Conservation (phyloP, 1,140 invertebrate genomes). For the Hypothenemus hampei region DNA sequence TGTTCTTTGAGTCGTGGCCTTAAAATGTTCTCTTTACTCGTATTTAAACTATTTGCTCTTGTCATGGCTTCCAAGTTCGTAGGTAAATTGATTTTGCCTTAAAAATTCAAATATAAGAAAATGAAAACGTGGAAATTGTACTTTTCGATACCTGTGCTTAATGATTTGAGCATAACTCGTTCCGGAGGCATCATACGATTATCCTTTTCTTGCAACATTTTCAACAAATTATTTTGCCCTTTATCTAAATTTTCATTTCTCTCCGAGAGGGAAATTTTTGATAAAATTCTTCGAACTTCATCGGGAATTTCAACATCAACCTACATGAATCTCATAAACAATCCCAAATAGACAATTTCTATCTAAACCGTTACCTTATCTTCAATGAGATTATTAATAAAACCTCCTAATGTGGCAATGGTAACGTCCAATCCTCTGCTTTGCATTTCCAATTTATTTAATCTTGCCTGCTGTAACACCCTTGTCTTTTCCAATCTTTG, state of each 20-base stretch:
- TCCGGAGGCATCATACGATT: constrained; percentile 20
- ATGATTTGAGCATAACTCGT: constrained; percentile 35
- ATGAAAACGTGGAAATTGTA: too few relatives aligned
- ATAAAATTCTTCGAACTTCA: constrained; percentile 60
- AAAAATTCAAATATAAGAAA: neutral
- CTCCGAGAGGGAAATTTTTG: constrained; percentile 45
- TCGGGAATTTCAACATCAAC: constrained; percentile 59
- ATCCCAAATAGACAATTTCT: neutral
- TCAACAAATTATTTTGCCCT: constrained; percentile 33
- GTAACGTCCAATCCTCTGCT: constrained; percentile 61
- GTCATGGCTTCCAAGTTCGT: constrained; percentile 26
- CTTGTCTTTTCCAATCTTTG: constrained; percentile 58
- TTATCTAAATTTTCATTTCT: constrained; percentile 20
- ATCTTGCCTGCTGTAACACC: constrained; percentile 52
- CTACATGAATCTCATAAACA: neutral
- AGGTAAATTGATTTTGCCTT: constrained; percentile 34
- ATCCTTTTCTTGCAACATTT: constrained; percentile 32
- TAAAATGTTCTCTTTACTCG: constrained; percentile 46
- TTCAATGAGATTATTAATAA: constrained; percentile 57
- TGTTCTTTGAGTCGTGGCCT: constrained; percentile 18
- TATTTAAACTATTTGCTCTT: constrained; percentile 37
- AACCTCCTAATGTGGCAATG: constrained; percentile 56
- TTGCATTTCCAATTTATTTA: constrained; percentile 58
- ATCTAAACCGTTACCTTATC: constrained; percentile 34
- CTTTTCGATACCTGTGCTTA: constrained; percentile 34